Base-by-base conservation (phyloP, 2,113 vertebrate genomes). In the Cryptoleucopteryx plumbea region DNA sequence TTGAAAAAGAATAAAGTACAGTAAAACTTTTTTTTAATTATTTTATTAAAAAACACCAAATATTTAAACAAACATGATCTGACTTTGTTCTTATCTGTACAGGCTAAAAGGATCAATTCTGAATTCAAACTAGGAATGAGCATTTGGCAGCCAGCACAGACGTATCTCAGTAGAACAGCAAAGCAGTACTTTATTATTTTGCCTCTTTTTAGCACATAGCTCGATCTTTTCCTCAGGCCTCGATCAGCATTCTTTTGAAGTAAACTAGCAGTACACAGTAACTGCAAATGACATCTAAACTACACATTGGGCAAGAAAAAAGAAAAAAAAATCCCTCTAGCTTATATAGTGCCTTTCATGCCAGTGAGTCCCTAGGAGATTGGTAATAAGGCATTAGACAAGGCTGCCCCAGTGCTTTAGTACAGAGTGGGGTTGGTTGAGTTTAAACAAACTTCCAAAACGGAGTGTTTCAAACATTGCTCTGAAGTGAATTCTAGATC, bases 211-310 rank as follows among this genome's bases (percentile, higher is more conserved):
- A 91, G 34, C 88, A 91, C 43, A 45, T 16, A 93, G 65, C 62
- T 94, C 27, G 0, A 78, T 94, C 66, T 95, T 97, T 95, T 97
- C 91, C 90, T 97, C 82, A 72, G 90, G 77, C 52, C 63, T 96
- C 14, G 0, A 95, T 96, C 89, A 95, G 53, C 82, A 96, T 94
- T 83, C 62, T 62, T 97, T 97, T 97, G 96, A 97, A 97, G 96
- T 96, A 88, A 94, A 92, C 82, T 85, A 88, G 43, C 88, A 87
- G 56, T 88, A 89, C 71, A 95, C 62, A 95, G 70, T 63, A 93
- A 81, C 90, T 68, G 75, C 70, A 96, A 95, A 94, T 75, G 89
- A 89, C 67, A 92, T 94, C 87, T 92, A 93, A 93, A 94, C 93
- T 77, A 85, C 89, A 93, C 36, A 89, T 38, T 58, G 50, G 73